Conservation (phyloP, 2,113 vertebrate species). For the Petrocephalus microphthalmus region DNA sequence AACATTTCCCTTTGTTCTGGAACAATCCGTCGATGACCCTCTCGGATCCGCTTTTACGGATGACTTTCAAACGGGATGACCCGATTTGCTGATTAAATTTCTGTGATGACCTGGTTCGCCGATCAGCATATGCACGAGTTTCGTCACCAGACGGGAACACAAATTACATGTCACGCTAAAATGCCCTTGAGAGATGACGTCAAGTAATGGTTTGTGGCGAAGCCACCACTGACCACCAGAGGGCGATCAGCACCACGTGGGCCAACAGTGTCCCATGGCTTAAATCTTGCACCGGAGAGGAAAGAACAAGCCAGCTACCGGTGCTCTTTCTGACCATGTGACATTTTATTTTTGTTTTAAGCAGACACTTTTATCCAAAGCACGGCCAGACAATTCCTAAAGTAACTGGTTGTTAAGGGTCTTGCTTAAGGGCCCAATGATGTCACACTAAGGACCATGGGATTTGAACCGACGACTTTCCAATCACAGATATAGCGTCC, state of each 20-base stretch:
- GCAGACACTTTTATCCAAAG: too few relatives aligned
- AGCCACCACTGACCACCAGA: neutral
- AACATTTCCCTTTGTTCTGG: neutral
- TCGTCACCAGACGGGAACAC: neutral
- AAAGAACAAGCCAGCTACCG: too few relatives aligned
- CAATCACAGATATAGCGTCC: neutral
- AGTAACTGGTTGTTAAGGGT: too few relatives aligned
- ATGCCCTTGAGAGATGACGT: neutral
- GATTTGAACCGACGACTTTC: neutral
- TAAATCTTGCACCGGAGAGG: neutral
- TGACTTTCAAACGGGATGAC: neutral
- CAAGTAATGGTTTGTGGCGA: neutral
- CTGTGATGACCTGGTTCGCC: neutral
- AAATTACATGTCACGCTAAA: neutral
- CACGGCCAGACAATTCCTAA: too few relatives aligned
- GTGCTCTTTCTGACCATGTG: too few relatives aligned
- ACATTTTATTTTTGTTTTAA: too few relatives aligned
- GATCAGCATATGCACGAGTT: neutral
- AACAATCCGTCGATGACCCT: neutral
- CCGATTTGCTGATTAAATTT: neutral
- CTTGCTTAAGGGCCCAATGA: too few relatives aligned
- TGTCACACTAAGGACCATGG: neutral
- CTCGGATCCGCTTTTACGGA: neutral
- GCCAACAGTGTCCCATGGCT: neutral
- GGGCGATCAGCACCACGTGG: neutral